Base-by-base conservation (phyloP, 1,140 invertebrate species). In the Arctopsyche grandis region DNA sequence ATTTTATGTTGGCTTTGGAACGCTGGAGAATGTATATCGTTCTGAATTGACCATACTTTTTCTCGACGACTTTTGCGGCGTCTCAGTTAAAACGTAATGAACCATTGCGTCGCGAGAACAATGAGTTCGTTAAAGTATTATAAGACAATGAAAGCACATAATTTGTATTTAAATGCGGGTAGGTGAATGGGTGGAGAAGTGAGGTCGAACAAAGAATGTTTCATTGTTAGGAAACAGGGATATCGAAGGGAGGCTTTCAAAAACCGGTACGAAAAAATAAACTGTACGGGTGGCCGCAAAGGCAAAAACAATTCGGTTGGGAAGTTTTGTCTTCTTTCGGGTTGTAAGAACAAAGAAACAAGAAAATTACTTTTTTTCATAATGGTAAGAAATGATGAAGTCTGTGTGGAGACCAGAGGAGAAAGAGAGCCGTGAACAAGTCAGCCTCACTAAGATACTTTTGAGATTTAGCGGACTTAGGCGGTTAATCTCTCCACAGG, bases 381-480 rank as follows among this genome's bases (percentile, higher is more conserved):
- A 38, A 46, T 71, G 69, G 38, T 46, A 24, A 71, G 21, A 71
- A 71, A 71, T 71, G 44, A 71, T 48, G 44, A 48, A 44, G 24
- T 71, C 69, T 21, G 24, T 26, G 63, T 22, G 12, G 12, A 22
- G 21, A 10, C 66, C 9, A 26, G 24, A 16, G 7, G 19, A 9
- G 66, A 69, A 10, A 5, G n/a, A 71, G 69, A 46, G 69, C 46
- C 69, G 38, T n/a, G 69, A 46, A 71, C 44, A 71, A 71, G 69
- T 46, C 38, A 38, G 69, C 16, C 21, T 71, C n/a, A 22, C 10
- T 22, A 22, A 48, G 69, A 71, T 48, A 71, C 38, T 71, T 71
- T 71, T 19, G 69, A 71, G 69, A 71, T 48, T 71, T 71, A 19
- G 38, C n/a, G 44, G 44, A 71, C 69, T 71, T 46, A 71, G 24